Conservation (phyloP, 2,888 invertebrate species). For the Andricus curvator region DNA sequence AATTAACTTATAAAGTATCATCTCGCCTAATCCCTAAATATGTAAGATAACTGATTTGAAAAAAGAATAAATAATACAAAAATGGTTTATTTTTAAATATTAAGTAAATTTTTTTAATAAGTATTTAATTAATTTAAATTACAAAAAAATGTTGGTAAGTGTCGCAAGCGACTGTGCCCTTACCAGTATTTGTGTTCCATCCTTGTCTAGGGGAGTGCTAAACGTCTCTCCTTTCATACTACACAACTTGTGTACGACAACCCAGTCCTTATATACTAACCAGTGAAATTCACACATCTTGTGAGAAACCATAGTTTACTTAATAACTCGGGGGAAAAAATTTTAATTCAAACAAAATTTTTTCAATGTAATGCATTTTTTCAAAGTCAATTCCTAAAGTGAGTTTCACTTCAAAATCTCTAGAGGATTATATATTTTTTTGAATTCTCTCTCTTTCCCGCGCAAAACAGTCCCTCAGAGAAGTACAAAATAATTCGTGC, state of each 20-base stretch:
- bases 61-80: too few species aligned
- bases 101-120: too few species aligned
- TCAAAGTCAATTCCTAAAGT: neutral
- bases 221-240: slow-evolving; percentile 99
- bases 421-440: neutral
- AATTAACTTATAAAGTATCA: too few species aligned
- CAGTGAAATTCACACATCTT: slow-evolving; percentile 46
- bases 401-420: neutral
- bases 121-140: neutral
- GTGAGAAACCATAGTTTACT: slow-evolving; percentile 61
- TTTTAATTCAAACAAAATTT: neutral
- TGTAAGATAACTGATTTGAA: too few species aligned
- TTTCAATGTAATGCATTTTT: neutral
- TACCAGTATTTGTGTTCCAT: slow-evolving; percentile 77
- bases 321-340: neutral
- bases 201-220: slow-evolving; percentile 97
- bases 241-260: slow-evolving; percentile 81
- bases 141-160: slow-evolving; percentile 69
- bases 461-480: neutral
- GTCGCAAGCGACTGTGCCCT: slow-evolving; percentile 70
- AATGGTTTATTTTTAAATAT: too few species aligned
- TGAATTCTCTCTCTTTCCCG: neutral
- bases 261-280: slow-evolving; percentile 68
- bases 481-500: neutral
- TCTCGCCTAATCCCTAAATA: too few species aligned